phyloP scores from a whole-genome alignment of 1,140 invertebrate genomes.

The Trichonephila clavipes region DNA sequence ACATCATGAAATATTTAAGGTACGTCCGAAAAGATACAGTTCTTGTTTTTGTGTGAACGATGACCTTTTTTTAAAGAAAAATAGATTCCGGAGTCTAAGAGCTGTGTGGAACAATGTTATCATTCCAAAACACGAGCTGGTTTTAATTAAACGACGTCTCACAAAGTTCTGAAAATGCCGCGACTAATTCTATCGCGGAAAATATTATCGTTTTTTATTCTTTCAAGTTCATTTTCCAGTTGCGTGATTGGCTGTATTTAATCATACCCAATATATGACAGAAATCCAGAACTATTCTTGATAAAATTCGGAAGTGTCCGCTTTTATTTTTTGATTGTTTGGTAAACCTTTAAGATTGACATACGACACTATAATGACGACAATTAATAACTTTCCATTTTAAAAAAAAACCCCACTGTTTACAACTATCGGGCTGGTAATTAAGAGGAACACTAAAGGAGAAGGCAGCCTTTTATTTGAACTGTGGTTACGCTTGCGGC shows the following conservation, averaged over 20 bases:
- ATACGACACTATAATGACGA: slow-evolving; percentile 36
- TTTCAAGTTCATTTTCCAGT: background rate
- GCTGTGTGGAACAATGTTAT: slow-evolving; percentile 26
- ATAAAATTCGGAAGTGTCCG: background rate
- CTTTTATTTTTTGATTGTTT: slow-evolving; percentile 10
- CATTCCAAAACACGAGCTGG: background rate
- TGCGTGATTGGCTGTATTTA: too few species aligned
- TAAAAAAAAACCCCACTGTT: slow-evolving; percentile 17
- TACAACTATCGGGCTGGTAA: background rate
- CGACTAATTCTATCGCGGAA: slow-evolving; percentile 30
- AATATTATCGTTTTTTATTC: background rate
- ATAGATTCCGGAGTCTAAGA: background rate
- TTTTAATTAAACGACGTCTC: slow-evolving; percentile 48
- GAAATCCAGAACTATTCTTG: too few species aligned
- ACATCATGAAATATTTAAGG: background rate
- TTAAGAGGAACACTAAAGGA: background rate
- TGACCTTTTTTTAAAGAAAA: background rate
- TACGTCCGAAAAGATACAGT: background rate
- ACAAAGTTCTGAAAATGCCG: background rate
- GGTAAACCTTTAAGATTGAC: background rate
- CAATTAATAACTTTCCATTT: slow-evolving; percentile 39
- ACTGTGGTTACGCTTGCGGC: background rate
- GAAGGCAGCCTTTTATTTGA: background rate
- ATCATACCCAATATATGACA: too few species aligned
- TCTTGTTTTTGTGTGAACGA: background rate